Evolutionary conservation across 1,140 invertebrate species (phyloP).

Genomic region (Octopus sinensis): DNA sequence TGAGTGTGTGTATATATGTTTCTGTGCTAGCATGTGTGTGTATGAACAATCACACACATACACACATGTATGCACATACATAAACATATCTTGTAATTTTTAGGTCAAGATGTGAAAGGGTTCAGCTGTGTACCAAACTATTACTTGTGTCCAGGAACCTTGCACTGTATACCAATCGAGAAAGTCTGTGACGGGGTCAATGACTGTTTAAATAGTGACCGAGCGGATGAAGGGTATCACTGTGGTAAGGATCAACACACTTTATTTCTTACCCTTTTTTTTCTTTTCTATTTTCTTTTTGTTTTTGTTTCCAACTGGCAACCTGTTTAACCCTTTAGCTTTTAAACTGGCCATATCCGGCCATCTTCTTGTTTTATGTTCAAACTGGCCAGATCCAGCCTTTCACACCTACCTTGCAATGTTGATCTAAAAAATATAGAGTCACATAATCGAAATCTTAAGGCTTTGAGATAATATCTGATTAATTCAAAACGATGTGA

Average conservation of each 20-base stretch:
- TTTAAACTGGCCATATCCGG: no score
- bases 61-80: neutral
- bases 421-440: no score
- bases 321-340: no score
- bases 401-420: no score
- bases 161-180: constrained; percentile 29
- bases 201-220: constrained; percentile 29
- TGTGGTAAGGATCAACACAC: constrained; percentile 32
- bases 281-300: no score
- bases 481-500: no score
- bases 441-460: no score
- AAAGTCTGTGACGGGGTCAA: constrained; percentile 32
- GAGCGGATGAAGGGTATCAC: constrained; percentile 34
- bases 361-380: no score
- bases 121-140: constrained; percentile 35
- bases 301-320: no score
- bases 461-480: no score
- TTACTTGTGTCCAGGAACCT: constrained; percentile 33
- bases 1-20: neutral
- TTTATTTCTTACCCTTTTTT: no score
- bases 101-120: constrained; percentile 29
- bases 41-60: neutral
- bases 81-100: constrained; percentile 7
- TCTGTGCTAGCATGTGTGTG: neutral
- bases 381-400: no score